Evolutionary conservation across 2,113 vertebrate genomes (phyloP), one percentile per base, ranked within the genome.

Genomic region (Lycaon pictus): DNA sequence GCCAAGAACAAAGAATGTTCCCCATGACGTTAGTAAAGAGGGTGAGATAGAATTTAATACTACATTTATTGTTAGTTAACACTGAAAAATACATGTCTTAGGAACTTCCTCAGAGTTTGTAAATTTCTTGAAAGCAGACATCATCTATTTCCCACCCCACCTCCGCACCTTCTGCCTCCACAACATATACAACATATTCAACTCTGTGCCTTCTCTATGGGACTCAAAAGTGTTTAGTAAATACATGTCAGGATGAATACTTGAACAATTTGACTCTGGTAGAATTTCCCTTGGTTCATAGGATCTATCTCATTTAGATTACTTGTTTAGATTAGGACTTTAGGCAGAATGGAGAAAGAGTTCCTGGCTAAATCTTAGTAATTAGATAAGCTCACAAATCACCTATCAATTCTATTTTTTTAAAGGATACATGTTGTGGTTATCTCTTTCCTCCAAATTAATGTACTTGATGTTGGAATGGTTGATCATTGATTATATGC

Each of bases 81-180:
- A 43, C 25, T 48, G 48, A 62, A 89, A 92, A 74, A 74, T 85
- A 58, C 17, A 19, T 48, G 17, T 62, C 80, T 82, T 37, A 56
- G 89, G 82, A 43, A 83, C 83, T 87, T 95, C 72, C 62, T 91
- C 62, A 27, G 53, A 93, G 72, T 85, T 79, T 95, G 83, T 86
- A 93, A 88, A 83, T 87, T 95, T 89, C 62, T 81, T 65, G 3
- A 96, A 69, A 85, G 43, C 65, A 90, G 27, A 29, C 71, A 63
- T n/a, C 85, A 53, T 93, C 87, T 93, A 20, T 83, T 92, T 82
- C 80, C 81, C n/a, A 93, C 48, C 94, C 94, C 67, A 83, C 86
- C 86, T 86, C 89, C 92, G 93, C 43, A 97, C 67, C 87, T 89
- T 97, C 92, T 96, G 94, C 74, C 62, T 63, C 67, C 1, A 65